Evolutionary conservation across 2,113 vertebrate genomes (phyloP).

Genomic region (Equus quagga): DNA sequence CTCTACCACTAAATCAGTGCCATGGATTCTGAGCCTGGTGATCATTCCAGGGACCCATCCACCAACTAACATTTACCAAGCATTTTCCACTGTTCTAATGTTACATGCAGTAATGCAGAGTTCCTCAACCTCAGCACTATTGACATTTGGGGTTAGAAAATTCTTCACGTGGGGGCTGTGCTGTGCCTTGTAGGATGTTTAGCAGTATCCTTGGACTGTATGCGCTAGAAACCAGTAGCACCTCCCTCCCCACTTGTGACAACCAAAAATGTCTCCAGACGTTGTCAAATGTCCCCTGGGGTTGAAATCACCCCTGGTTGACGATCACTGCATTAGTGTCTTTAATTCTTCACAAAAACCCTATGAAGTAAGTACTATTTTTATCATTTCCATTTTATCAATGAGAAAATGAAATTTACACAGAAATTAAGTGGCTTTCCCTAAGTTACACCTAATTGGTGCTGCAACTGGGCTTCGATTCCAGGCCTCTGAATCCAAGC

Average conservation of each 20-base stretch:
- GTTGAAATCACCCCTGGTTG: neutral
- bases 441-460: neutral
- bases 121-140: neutral
- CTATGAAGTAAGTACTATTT: neutral
- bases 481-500: neutral
- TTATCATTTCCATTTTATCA: neutral
- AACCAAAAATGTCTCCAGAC: neutral
- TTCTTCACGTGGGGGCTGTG: neutral
- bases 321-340: neutral
- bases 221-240: no score
- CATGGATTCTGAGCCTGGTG: neutral
- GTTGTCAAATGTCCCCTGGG: neutral
- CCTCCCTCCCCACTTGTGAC: neutral
- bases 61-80: neutral
- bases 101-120: neutral
- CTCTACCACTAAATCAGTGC: neutral
- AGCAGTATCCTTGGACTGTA: neutral
- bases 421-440: neutral
- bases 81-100: neutral
- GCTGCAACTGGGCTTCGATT: neutral
- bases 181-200: neutral
- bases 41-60: neutral
- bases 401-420: neutral
- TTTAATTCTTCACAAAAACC: neutral
- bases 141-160: neutral